phyloP scores from a whole-genome alignment of 2,797 vertebrate species.

The Mormyrus proboscirostris region DNA sequence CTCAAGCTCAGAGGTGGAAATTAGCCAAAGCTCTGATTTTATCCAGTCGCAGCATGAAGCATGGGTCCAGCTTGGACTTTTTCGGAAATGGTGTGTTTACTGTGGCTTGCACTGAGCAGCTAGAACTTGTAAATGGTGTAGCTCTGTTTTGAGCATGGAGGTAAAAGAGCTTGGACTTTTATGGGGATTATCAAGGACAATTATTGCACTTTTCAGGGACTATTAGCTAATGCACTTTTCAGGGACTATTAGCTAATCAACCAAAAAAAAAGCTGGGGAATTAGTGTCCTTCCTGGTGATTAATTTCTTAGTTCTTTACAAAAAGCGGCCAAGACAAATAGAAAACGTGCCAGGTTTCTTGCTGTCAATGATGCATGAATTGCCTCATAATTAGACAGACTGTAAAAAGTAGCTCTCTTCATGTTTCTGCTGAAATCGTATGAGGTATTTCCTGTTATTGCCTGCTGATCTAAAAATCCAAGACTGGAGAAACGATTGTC shows the following conservation, averaged over 20 bases:
- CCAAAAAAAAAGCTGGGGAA: neutral
- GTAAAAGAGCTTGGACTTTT: neutral
- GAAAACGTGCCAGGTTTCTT: neutral
- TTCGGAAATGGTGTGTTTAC: neutral
- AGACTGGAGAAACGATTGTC: neutral
- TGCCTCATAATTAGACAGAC: neutral
- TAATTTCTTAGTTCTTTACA: neutral
- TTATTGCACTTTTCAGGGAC: constrained; percentile 3
- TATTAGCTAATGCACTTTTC: constrained; percentile 12
- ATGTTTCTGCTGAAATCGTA: neutral
- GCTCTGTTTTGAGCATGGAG: neutral
- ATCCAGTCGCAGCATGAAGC: neutral
- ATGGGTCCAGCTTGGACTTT: neutral
- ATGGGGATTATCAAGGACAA: neutral
- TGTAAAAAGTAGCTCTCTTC: neutral
- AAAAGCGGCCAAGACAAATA: neutral
- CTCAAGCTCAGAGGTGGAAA: neutral
- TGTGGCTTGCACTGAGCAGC: neutral
- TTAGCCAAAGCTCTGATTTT: neutral
- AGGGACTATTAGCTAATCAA: neutral
- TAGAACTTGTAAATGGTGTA: neutral
- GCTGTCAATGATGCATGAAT: neutral
- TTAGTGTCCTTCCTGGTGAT: neutral
- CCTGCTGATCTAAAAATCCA: neutral
- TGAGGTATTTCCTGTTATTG: neutral